Base-by-base conservation (phyloP, 2,888 invertebrate species). In the Apoda limacodes region DNA sequence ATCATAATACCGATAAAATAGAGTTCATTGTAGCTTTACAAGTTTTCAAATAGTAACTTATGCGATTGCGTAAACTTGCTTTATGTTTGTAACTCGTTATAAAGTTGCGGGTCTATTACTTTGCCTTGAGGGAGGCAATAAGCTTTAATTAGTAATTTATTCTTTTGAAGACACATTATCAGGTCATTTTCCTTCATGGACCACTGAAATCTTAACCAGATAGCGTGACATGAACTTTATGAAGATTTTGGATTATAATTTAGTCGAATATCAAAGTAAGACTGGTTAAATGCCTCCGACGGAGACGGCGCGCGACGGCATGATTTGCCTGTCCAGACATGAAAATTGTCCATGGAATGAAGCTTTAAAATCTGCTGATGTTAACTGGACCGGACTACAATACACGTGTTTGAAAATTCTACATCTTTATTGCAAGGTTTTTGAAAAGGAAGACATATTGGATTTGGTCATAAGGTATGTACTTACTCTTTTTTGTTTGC, bases 341-440 rank as follows among this genome's bases (percentile, higher is more conserved):
- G 81, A 83, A 50, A 78, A 83, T 60, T 86, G 85, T 62, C 85
- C 85, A 24, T 75, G 85, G 71, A 76, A 82, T 55, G 82, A 83
- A 53, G 84, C 83, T 39, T 60, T 85, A 32, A 64, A 74, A 60
- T 60, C 83, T 42, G 63, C 78, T 53, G 60, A 83, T 33, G 71
- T 87, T 45, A 88, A 88, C 39, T 93, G 92, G 93, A 88, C 89
- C n/a, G 93, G 92, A 25, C 84, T 93, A 60, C 87, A 88, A 54
- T 88, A 90, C 70, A 88, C 91, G 45, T 93, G 93, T 66, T 83
- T 93, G 44, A 88, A 90, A 75, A 88, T 93, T 33, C 82, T 93
- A 37, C 90, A 90, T 56, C 83, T 93, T 32, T 93, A 93, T 76
- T 92, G 92, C 78, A 93, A 92, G 68, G 92, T 92, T 50, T 93